Conservation (phyloP, 2,113 vertebrate species). For the Oreochromis tanganicae region DNA sequence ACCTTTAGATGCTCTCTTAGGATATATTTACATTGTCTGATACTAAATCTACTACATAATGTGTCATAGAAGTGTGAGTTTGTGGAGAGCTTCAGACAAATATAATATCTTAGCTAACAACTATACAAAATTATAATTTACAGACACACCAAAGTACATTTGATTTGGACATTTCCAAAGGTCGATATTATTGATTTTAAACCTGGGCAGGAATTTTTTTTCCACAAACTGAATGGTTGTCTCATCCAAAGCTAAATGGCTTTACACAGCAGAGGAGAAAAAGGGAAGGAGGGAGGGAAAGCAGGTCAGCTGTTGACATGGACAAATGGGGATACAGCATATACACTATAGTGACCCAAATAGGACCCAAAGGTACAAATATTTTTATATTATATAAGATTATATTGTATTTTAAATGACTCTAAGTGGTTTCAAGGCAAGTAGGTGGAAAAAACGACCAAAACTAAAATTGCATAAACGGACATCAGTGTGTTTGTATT, state of each 20-base stretch:
- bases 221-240: slow-evolving; percentile 39
- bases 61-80: not conserved
- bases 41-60: not conserved
- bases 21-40: not conserved
- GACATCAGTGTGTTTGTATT: not conserved
- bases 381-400: not conserved
- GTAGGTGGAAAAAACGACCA: not conserved
- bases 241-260: slow-evolving; percentile 60
- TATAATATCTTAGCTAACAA: not conserved
- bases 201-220: slow-evolving; percentile 29
- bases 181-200: slow-evolving; percentile 58
- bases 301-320: slow-evolving; percentile 71
- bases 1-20: not conserved
- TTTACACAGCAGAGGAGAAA: slow-evolving; percentile 45
- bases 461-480: not conserved
- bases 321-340: slow-evolving; percentile 54
- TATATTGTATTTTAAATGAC: not conserved
- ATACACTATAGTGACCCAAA: slow-evolving; percentile 47
- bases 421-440: not conserved
- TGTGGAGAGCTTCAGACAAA: not conserved
- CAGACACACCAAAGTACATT: slow-evolving; percentile 10
- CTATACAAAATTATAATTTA: not conserved
- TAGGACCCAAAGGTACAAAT: not conserved
- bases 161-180: slow-evolving; percentile 46
- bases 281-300: slow-evolving; percentile 42